Evolutionary conservation across 2,113 vertebrate genomes (phyloP).

Genomic region (Oriolus oriolus): DNA sequence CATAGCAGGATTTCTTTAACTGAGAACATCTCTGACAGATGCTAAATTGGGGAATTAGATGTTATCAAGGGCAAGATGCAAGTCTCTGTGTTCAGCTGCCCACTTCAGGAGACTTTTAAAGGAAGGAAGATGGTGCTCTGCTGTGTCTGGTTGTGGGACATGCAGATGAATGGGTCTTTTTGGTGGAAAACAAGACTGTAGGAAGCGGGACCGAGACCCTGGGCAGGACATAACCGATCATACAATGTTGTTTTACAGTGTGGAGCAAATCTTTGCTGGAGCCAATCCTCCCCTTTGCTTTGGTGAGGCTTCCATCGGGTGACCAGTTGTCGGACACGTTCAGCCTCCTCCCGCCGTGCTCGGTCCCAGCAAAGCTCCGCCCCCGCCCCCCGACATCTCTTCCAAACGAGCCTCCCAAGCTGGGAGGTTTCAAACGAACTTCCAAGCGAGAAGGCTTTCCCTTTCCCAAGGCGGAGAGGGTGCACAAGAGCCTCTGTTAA

Average conservation of each 20-base stretch:
- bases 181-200: not conserved
- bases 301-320: not conserved
- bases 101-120: not conserved
- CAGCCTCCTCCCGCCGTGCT: rapidly evolving
- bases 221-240: not conserved
- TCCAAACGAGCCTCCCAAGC: not conserved
- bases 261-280: not conserved
- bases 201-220: rapidly evolving
- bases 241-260: rapidly evolving
- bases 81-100: rapidly evolving
- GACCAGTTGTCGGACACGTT: rapidly evolving
- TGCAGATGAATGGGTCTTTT: rapidly evolving
- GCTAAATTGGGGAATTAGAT: not conserved
- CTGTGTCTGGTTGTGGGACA: not conserved
- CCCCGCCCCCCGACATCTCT: not conserved
- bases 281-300: not conserved
- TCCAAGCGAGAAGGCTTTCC: not conserved
- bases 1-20: not conserved
- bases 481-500: rapidly evolving
- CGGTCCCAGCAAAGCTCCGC: not conserved
- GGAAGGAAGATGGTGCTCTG: not conserved
- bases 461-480: rapidly evolving
- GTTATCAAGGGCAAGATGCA: not conserved
- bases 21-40: not conserved
- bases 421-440: not conserved